Evolutionary conservation across 2,888 invertebrate species (phyloP), one percentile per base, ranked within the genome.

Genomic region (Chrysolina haemoptera): DNA sequence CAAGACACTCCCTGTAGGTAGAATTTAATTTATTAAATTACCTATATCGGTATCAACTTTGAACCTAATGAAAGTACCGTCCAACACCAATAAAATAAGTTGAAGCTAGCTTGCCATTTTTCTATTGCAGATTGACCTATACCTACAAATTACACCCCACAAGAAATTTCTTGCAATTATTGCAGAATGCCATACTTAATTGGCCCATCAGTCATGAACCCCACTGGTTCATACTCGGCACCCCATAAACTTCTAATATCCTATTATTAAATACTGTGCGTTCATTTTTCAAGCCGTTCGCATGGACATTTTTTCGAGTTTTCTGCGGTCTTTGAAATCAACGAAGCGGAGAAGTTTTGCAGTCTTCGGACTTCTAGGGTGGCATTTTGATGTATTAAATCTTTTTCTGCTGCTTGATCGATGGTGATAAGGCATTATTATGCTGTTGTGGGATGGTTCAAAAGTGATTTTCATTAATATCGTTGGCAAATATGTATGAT

Each of bases 181-280:
- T 59, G 27, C 22, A 59, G 59, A 35, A n/a, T n/a, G 59, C 35
- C 27, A 55, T 55, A 55, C 69, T 72, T 70, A 72, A 70, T 73
- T 70, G 72, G 66, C 48, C 27, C 68, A 69, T 70, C 68, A 43
- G 64, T 73, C 70, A 64, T 68, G 70, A 65, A 62, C 16, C 14
- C 66, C 70, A 67, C 68, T 59, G 67, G 66, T 72, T 72, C 59
- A 65, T 67, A 55, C 62, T 40, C 72, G 75, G 70, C 75, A 77
- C 78, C 75, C 76, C 76, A 70, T 76, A 78, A 78, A 72, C 74
- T 76, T 73, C 73, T 76, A 73, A 76, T 76, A 71, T 76, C 70
- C 66, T 70, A 74, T 76, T 77, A 78, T 74, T 76, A 75, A 75
- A 70, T 71, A 73, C 75, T 55, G 59, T 75, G 41, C 68, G 75